These are phyloP conservation scores for Rhabdomys pumilio DNA, from an alignment of 2,797 vertebrate species.

Conservation along the genomic window DNA sequence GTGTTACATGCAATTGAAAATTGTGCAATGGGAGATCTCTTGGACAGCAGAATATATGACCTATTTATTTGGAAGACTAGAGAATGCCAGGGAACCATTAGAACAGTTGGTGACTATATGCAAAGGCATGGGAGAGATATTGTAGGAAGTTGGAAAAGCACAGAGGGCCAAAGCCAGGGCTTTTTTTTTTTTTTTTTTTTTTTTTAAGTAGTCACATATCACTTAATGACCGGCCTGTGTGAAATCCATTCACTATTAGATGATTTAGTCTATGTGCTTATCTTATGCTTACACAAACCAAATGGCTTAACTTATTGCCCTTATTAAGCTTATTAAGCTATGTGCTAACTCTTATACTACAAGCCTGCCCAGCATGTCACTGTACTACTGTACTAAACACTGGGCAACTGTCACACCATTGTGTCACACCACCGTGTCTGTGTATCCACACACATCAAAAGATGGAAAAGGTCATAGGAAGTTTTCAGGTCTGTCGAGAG, in stretches of 20 bases:
- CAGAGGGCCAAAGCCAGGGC: neutral
- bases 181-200: neutral
- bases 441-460: neutral
- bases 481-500: neutral
- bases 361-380: neutral
- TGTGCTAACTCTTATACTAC: neutral
- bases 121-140: neutral
- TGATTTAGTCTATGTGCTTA: neutral
- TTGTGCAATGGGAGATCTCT: neutral
- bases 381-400: neutral
- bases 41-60: neutral
- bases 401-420: neutral
- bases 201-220: neutral
- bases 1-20: conserved; percentile 15
- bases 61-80: neutral
- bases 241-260: neutral
- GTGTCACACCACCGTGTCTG: neutral
- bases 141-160: neutral
- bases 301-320: neutral
- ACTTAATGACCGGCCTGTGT: neutral
- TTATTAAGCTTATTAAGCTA: neutral
- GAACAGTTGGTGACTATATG: neutral
- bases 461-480: neutral
- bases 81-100: neutral
- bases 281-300: neutral